A percentile compares a stretch with the other conserved stretches of the same genome.
Evolutionary conservation across 1,140 invertebrate species (phyloP).

Genomic region (Episyrphus balteatus): DNA sequence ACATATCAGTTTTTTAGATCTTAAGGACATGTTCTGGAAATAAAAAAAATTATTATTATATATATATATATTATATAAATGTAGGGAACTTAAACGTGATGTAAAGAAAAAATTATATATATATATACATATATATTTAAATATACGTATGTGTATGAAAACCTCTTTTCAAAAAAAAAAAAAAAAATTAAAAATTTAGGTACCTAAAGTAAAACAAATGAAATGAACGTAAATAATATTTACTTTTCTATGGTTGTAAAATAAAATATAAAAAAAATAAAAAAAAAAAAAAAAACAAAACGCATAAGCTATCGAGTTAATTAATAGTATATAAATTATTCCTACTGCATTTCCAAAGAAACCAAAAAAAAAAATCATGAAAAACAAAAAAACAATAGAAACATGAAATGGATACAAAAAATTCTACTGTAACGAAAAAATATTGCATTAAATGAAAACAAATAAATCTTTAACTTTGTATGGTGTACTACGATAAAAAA

Average conservation of each 20-base stretch:
- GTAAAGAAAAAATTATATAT: neutral
- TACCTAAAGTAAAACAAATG: conserved; percentile 12
- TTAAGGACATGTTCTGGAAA: neutral
- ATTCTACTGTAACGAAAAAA: no score
- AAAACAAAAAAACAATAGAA: no score
- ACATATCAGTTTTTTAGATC: conserved; percentile 34
- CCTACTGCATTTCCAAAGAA: no score
- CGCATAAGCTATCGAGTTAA: no score
- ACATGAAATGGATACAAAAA: no score
- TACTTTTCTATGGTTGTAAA: conserved; percentile 24
- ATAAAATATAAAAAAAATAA: conserved; percentile 35
- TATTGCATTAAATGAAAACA: no score
- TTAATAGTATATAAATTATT: no score
- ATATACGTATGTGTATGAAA: conserved; percentile 1
- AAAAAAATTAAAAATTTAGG: neutral
- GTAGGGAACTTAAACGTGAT: neutral
- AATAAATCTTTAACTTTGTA: no score
- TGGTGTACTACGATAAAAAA: no score
- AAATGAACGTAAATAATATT: conserved; percentile 14
- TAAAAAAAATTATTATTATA: conserved; percentile 2
- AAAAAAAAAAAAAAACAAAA: conserved; percentile 1
- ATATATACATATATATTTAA: neutral
- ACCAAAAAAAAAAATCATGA: no score
- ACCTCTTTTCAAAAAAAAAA: neutral
- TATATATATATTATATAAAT: conserved; percentile 11